phyloP scores from a whole-genome alignment of 2,113 vertebrate genomes.

The Hemibagrus wyckioides region DNA sequence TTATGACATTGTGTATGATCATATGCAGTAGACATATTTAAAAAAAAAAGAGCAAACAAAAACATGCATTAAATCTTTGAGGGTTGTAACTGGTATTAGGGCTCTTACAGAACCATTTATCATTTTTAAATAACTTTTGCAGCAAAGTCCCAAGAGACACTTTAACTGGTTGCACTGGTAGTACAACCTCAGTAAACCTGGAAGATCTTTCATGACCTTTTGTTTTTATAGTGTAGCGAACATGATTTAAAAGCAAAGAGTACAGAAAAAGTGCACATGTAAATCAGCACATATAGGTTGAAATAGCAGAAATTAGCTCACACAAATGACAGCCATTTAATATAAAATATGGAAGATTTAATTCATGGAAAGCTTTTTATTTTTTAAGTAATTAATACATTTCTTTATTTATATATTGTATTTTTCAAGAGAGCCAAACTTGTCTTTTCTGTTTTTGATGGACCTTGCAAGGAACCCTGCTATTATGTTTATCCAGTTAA shows the following conservation, averaged over 20 bases:
- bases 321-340: not conserved
- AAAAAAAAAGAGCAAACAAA: not conserved
- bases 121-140: not conserved
- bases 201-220: not conserved
- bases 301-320: not conserved
- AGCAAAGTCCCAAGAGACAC: not conserved
- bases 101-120: not conserved
- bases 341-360: too few species aligned
- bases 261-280: not conserved
- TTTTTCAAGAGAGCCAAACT: not conserved
- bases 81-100: not conserved
- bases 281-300: not conserved
- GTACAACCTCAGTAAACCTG: not conserved
- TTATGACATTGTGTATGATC: not conserved
- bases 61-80: not conserved
- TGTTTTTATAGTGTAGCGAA: not conserved
- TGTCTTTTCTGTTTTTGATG: constrained; percentile 3
- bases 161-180: not conserved
- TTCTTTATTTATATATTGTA: not conserved
- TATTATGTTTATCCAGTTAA: constrained; percentile 45
- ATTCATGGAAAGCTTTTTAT: not conserved
- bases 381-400: not conserved
- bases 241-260: not conserved
- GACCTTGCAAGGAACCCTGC: constrained; percentile 24
- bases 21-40: not conserved